Conservation (phyloP, 1,140 invertebrate genomes). For the Drosophila punjabiensis region DNA sequence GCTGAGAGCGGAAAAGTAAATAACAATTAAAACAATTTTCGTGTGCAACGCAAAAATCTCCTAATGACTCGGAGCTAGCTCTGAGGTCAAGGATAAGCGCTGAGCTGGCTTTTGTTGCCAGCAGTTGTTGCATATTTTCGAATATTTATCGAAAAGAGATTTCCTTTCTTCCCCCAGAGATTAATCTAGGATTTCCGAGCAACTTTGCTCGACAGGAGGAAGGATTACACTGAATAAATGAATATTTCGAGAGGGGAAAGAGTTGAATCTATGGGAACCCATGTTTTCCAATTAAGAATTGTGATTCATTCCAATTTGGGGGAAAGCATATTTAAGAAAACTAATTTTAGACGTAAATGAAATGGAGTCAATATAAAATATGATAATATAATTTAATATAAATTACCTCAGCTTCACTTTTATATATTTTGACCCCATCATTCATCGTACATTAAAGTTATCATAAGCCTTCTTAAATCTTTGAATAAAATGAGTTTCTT, state of each 20-base stretch:
- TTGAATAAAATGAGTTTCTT: slow-evolving; percentile 5
- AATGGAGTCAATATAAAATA: not conserved
- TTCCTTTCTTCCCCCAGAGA: slow-evolving; percentile 13
- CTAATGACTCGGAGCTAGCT: slow-evolving; percentile 62
- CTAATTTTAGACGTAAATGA: not conserved
- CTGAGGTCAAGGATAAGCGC: slow-evolving; percentile 73
- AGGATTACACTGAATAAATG: slow-evolving; percentile 5
- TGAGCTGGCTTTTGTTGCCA: slow-evolving; percentile 52
- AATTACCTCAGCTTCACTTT: not conserved
- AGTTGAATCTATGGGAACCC: not conserved
- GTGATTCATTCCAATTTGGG: not conserved
- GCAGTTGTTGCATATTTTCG: slow-evolving; percentile 58
- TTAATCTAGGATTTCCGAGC: slow-evolving; percentile 24
- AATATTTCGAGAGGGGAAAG: slow-evolving; percentile 5
- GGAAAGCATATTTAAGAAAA: not conserved
- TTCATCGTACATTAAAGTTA: not conserved
- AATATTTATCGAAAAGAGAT: slow-evolving; percentile 61
- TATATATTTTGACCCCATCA: not conserved
- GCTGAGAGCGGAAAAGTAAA: slow-evolving; percentile 61
- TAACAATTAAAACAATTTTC: slow-evolving; percentile 78
- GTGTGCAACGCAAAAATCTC: slow-evolving; percentile 65
- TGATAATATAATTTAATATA: no score
- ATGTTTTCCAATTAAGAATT: slow-evolving; percentile 12
- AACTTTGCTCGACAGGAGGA: not conserved
- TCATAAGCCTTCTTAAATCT: not conserved